Percentiles rank a stretch among this genome's conserved stretches.
These are phyloP conservation scores for Argyrosomus regius DNA, from an alignment of 2,797 vertebrate genomes.

Conservation along the genomic window DNA sequence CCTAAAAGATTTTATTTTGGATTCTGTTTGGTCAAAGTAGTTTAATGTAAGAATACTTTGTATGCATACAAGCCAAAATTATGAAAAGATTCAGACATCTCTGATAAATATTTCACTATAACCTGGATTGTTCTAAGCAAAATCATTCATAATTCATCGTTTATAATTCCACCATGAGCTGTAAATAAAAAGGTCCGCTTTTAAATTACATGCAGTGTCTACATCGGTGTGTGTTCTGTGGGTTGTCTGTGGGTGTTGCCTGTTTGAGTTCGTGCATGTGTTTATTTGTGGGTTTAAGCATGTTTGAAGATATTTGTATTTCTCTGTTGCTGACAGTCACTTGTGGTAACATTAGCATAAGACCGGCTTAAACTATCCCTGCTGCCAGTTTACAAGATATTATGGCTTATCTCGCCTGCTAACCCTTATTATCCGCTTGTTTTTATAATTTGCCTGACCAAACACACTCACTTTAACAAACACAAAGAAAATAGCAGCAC, in stretches of 20 bases:
- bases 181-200: slow-evolving; percentile 33
- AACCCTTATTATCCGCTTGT: slow-evolving; percentile 82
- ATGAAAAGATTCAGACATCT: background rate
- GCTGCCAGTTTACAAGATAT: slow-evolving; percentile 86
- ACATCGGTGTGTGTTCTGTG: background rate
- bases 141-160: slow-evolving; percentile 14
- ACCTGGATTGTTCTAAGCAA: background rate
- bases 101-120: slow-evolving; percentile 14
- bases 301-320: slow-evolving; percentile 74
- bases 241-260: slow-evolving; percentile 26
- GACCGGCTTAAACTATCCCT: slow-evolving; percentile 82
- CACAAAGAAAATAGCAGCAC: slow-evolving; percentile 63
- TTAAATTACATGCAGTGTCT: slow-evolving; percentile 12
- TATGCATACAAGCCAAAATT: background rate
- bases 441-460: slow-evolving; percentile 84
- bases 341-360: slow-evolving; percentile 84
- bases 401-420: slow-evolving; percentile 86
- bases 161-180: background rate
- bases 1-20: background rate
- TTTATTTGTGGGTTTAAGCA: slow-evolving; percentile 64
- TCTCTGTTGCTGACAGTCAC: slow-evolving; percentile 77
- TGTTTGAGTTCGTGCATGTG: slow-evolving; percentile 42
- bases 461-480: slow-evolving; percentile 74
- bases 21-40: background rate
- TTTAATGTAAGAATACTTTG: slow-evolving; percentile 1